Percentiles rank a stretch among this genome's conserved stretches.
Conservation (phyloP, 2,888 invertebrate genomes). For the Cephalotes varians region DNA sequence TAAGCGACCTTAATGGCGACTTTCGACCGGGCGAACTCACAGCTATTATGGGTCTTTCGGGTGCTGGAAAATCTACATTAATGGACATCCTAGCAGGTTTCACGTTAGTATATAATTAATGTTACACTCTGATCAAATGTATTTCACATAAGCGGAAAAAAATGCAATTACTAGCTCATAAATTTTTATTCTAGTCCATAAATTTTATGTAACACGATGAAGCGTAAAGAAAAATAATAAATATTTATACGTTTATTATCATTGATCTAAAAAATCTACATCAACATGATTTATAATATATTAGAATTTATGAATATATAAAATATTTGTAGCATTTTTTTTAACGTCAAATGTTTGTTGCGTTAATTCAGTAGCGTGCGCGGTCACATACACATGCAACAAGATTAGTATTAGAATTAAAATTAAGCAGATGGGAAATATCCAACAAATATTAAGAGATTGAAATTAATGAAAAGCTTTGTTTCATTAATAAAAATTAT, state of each 20-base stretch:
- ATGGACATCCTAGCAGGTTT: slow-evolving; percentile 96
- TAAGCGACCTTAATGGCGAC: slow-evolving; percentile 88
- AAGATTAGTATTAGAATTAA: background rate
- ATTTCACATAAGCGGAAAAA: background rate
- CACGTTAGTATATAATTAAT: slow-evolving; percentile 89
- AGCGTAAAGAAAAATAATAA: background rate
- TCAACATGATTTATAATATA: background rate
- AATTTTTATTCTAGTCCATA: background rate
- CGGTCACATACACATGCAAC: background rate
- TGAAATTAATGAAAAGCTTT: background rate
- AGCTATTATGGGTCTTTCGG: slow-evolving; percentile 96
- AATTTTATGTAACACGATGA: background rate
- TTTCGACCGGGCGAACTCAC: slow-evolving; percentile 92
- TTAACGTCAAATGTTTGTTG: background rate
- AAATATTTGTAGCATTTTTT: background rate
- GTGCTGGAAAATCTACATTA: slow-evolving; percentile 95
- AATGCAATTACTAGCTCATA: background rate
- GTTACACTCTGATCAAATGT: background rate
- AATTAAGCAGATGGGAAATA: background rate
- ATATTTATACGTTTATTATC: background rate
- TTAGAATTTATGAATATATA: background rate
- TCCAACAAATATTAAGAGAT: background rate
- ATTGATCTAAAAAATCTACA: background rate
- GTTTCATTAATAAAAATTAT: slow-evolving; percentile 4
- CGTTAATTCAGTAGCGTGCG: background rate